Evolutionary conservation across 2,888 invertebrate genomes (phyloP).

Genomic region (Gisinianus flammeolus): DNA sequence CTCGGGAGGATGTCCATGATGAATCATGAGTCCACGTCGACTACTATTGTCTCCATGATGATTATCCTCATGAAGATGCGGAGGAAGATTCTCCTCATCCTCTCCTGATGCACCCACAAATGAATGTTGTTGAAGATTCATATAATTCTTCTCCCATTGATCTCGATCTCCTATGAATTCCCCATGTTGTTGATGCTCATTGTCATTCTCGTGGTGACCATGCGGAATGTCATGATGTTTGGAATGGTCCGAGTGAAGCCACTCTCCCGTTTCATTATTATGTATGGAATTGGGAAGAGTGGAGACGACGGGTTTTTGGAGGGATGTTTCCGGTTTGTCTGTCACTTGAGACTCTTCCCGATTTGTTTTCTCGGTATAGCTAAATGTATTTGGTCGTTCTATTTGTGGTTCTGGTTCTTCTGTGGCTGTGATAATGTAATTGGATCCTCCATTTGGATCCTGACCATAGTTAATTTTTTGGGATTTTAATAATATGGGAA

Average conservation of each 20-base stretch:
- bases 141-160: slow-evolving; percentile 51
- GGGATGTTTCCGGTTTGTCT: neutral
- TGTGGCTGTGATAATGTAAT: slow-evolving; percentile 27
- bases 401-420: slow-evolving; percentile 46
- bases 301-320: too few relatives aligned
- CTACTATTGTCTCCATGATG: neutral
- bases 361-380: slow-evolving; percentile 52
- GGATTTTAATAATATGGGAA: slow-evolving; percentile 23
- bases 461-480: slow-evolving; percentile 19
- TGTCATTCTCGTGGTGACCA: slow-evolving; percentile 25
- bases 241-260: slow-evolving; percentile 47
- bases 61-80: neutral
- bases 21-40: neutral
- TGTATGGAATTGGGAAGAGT: neutral
- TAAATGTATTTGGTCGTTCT: slow-evolving; percentile 50
- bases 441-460: neutral
- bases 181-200: slow-evolving; percentile 22
- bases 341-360: slow-evolving; percentile 16
- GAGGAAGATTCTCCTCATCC: slow-evolving; percentile 8
- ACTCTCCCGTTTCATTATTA: slow-evolving; percentile 42
- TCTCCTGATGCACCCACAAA: slow-evolving; percentile 43
- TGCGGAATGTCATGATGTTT: slow-evolving; percentile 41
- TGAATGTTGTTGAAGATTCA: slow-evolving; percentile 50
- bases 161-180: slow-evolving; percentile 26
- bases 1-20: slow-evolving; percentile 8